phyloP scores from a whole-genome alignment of 2,797 vertebrate genomes.

The Aldrovandia affinis region DNA sequence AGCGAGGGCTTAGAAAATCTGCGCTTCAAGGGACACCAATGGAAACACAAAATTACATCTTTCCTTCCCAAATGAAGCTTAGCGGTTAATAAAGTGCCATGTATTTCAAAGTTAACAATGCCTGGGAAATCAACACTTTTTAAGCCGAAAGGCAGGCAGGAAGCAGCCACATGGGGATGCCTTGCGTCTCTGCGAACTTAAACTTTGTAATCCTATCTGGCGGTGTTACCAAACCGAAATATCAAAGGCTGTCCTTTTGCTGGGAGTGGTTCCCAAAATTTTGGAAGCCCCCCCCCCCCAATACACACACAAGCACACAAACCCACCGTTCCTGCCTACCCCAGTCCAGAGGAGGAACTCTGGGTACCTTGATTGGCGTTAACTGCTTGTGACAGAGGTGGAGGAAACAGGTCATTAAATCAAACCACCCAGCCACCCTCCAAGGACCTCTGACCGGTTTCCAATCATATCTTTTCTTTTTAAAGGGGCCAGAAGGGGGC shows the following conservation, averaged over 20 bases:
- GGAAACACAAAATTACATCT: background rate
- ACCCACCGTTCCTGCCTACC: constrained; percentile 23
- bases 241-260: background rate
- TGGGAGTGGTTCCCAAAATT: background rate
- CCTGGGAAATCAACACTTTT: constrained; percentile 29
- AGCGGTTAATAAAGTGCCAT: constrained; percentile 13
- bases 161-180: background rate
- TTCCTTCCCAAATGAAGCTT: constrained; percentile 7
- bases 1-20: no score
- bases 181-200: background rate
- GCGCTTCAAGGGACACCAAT: constrained; percentile 7
- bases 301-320: constrained; percentile 46
- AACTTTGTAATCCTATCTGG: constrained; percentile 5
- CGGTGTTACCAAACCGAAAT: background rate
- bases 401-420: constrained; percentile 86
- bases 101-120: constrained; percentile 27
- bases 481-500: constrained; percentile 62
- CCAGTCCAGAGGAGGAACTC: constrained; percentile 59
- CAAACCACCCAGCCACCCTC: constrained; percentile 75
- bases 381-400: constrained; percentile 81
- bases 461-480: constrained; percentile 81
- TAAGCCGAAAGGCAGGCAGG: constrained; percentile 27
- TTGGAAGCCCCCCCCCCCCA: background rate
- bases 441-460: constrained; percentile 80
- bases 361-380: constrained; percentile 81